Base-by-base conservation (phyloP, 2,113 vertebrate species). In the Oceanodroma tethys region DNA sequence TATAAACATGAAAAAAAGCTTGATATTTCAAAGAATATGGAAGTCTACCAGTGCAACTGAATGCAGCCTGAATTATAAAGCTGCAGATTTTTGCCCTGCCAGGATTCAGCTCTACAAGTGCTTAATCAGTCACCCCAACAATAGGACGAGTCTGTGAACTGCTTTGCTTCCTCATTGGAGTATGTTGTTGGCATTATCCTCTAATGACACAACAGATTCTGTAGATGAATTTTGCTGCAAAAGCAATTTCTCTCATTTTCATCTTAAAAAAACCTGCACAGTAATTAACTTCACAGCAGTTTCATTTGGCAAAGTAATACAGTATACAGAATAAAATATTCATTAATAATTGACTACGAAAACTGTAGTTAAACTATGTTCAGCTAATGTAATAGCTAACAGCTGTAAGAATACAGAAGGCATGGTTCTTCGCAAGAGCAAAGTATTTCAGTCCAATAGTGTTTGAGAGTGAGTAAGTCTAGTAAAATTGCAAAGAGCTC, bases 251-350 rank as follows among this genome's bases (percentile, higher is more conserved):
- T 97, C 92, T 93, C 58, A 27, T 97, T 97, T 97, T 97, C 86
- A 95, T 38, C 89, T 96, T 95, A 95, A 97, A 97, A 95, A 80
- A 81, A 30, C 70, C 80, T 91, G 81, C 88, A 94, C 72, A 88
- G 80, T 95, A 98, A 98, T 98, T 98, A 98, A 94, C 91, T 97
- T 98, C 96, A 65, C 94, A 97, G 95, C 90, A 95, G 95, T 96
- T 96, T 94, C 73, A 89, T 97, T 94, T 93, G 78, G 92, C 83
- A 88, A 97, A 97, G 81, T 88, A 96, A 86, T 86, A 90, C 83
- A 60, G 75, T 62, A 87, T 67, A 86, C 87, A 95, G 96, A 97
- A 95, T 85, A 91, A 97, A 98, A 92, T 93, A 91, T 96, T 97
- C 55, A 95, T 97, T 97, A 98, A 97, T 96, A 97, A 98, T 90